Evolutionary conservation across 2,797 vertebrate genomes (phyloP), one percentile per base, ranked within the genome.

Genomic region (Tangara arthus): DNA sequence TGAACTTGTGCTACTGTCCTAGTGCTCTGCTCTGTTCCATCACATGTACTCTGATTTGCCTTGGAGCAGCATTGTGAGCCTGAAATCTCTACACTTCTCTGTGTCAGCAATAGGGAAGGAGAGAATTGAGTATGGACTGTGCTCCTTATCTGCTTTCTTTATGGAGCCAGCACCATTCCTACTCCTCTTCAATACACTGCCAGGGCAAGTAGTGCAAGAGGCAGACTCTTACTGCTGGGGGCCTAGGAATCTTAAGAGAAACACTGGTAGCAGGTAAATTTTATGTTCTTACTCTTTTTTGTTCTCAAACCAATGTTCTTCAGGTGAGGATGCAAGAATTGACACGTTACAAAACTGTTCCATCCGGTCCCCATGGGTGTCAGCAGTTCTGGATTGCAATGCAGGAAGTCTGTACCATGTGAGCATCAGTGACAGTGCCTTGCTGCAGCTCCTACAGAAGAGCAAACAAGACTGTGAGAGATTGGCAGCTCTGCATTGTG

Each of bases 401-500:
- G 82, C 90, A 4, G 99, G 99, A 77, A 98, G 69, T 75, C 95
- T 99, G 87, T 98, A 98, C 76, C 69, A 79, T 0, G 95, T 95
- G 3, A 96, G 96, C 70, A 96, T 99, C 17, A 98, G 97, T 97
- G 96, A 97, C 12, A 91, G 95, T 0, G 97, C 97, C 82, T 92
- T 99, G 79, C 90, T 99, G 82, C 94, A 95, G 81, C 96, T 99
- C 34, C 98, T 99, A 3, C 92, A 80, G 70, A 95, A 90, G 68
- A 95, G 97, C 57, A 87, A 87, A 76, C 95, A 8, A 8, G 99
- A 99, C 94, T 97, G 97, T 5, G 98, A 98, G 83, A 98, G 97
- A 57, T 68, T 99, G 96, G 99, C 99, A 5, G 97, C 98, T 8
- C 97, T 99, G 80, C 99, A 99, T 95, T 99, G 99, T 94, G 95